Conservation (phyloP, 2,797 vertebrate genomes). For the Muscicapa striata region DNA sequence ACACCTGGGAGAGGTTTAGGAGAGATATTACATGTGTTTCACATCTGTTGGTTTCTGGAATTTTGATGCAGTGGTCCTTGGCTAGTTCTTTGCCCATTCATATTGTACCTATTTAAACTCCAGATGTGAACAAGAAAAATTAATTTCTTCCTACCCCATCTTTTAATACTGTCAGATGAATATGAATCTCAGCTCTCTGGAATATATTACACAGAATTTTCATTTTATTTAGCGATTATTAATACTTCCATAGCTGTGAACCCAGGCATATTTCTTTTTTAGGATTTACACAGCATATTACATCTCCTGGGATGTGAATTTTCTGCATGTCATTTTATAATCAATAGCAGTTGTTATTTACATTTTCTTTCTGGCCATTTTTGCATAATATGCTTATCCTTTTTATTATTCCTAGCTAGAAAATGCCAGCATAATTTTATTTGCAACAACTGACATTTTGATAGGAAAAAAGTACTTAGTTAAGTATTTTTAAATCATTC, state of each 20-base stretch:
- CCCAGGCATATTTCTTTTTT: not conserved
- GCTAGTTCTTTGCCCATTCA: constrained; percentile 10
- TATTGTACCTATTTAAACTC: constrained; percentile 29
- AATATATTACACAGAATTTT: not conserved
- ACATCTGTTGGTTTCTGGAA: constrained; percentile 42
- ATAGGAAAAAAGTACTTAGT: not conserved
- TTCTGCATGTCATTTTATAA: not conserved
- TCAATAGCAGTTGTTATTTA: not conserved
- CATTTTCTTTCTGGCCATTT: not conserved
- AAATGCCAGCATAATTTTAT: constrained; percentile 27
- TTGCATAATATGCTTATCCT: not conserved
- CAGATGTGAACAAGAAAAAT: constrained; percentile 56
- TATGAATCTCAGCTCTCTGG: not conserved
- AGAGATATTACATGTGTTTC: not conserved
- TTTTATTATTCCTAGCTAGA: constrained; percentile 39
- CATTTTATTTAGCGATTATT: not conserved
- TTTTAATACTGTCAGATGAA: constrained; percentile 5
- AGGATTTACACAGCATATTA: not conserved
- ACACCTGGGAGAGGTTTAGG: constrained; percentile 11
- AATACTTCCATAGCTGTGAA: not conserved
- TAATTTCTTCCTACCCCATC: constrained; percentile 46
- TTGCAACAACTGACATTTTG: constrained; percentile 27
- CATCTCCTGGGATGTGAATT: not conserved
- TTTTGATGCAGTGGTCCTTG: constrained; percentile 31
- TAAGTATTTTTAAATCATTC: constrained; percentile 34